A percentile compares a stretch with the other conserved stretches of the same genome.
phyloP scores from a whole-genome alignment of 2,888 invertebrate genomes.

The Leptogaster cylindrica region DNA sequence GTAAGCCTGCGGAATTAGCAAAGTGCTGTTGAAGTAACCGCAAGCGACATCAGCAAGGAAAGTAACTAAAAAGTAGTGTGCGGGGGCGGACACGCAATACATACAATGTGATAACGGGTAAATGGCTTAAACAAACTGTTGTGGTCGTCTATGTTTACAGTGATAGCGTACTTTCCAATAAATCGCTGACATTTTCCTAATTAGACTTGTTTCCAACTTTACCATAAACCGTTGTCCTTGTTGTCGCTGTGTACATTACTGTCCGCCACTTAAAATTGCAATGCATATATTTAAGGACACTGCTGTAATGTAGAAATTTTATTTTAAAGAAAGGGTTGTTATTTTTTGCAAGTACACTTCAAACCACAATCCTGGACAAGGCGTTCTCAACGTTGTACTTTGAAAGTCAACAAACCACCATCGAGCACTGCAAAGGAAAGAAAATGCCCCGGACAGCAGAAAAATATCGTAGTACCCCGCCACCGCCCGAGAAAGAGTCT shows the following conservation, averaged over 20 bases:
- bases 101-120: conserved; percentile 20
- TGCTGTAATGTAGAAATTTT: conserved; percentile 17
- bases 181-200: conserved; percentile 27
- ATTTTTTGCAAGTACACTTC: too few species aligned
- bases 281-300: background rate
- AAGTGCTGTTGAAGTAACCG: background rate
- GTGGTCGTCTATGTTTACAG: conserved; percentile 30
- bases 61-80: background rate
- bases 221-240: conserved; percentile 1
- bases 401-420: too few species aligned
- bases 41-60: background rate
- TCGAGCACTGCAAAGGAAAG: too few species aligned
- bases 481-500: too few species aligned
- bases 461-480: too few species aligned
- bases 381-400: too few species aligned
- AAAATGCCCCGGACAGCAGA: too few species aligned
- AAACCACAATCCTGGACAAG: too few species aligned
- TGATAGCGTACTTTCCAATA: conserved; percentile 28
- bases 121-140: conserved; percentile 28
- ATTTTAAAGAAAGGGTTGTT: background rate
- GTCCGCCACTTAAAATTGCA: background rate
- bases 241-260: conserved; percentile 1
- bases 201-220: conserved; percentile 5
- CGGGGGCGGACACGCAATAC: conserved; percentile 19
- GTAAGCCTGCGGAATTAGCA: conserved; percentile 1